phyloP scores from a whole-genome alignment of 2,797 vertebrate species.

The Lophius americanus region DNA sequence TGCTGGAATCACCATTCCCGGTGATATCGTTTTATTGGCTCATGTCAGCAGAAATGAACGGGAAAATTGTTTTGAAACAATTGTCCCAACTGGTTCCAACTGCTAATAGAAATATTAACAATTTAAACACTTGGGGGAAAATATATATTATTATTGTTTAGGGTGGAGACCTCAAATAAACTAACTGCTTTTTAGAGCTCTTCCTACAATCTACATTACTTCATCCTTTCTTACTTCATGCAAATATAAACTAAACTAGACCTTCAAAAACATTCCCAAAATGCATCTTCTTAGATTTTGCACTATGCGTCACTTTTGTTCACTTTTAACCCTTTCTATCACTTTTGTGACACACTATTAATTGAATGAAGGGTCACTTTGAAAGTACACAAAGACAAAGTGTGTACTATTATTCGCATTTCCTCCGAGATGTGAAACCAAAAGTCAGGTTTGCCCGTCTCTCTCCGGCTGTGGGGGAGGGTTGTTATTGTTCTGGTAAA shows the following conservation, averaged over 20 bases:
- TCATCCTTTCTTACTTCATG: too few relatives aligned
- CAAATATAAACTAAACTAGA: background rate
- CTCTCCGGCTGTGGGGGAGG: conserved; percentile 63
- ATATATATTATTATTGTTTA: too few relatives aligned
- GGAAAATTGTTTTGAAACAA: conserved; percentile 1
- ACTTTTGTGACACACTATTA: background rate
- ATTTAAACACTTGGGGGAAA: background rate
- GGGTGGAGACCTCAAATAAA: too few relatives aligned
- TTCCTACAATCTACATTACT: too few relatives aligned
- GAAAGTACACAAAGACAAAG: conserved; percentile 19
- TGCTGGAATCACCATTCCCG: conserved; percentile 3
- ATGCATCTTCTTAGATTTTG: background rate
- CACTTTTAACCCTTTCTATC: background rate
- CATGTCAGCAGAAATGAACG: background rate
- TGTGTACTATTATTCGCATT: conserved; percentile 40
- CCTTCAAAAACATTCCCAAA: background rate
- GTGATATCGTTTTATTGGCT: background rate
- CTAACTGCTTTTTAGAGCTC: too few relatives aligned
- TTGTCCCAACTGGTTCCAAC: too few relatives aligned
- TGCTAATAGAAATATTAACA: background rate
- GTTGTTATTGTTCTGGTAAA: conserved; percentile 85
- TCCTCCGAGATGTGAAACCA: conserved; percentile 65
- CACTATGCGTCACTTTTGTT: background rate
- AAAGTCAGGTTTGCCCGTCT: conserved; percentile 64
- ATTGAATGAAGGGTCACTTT: too few relatives aligned